Evolutionary conservation across 2,113 vertebrate species (phyloP).

Genomic region (Plecturocebus donacophilus): DNA sequence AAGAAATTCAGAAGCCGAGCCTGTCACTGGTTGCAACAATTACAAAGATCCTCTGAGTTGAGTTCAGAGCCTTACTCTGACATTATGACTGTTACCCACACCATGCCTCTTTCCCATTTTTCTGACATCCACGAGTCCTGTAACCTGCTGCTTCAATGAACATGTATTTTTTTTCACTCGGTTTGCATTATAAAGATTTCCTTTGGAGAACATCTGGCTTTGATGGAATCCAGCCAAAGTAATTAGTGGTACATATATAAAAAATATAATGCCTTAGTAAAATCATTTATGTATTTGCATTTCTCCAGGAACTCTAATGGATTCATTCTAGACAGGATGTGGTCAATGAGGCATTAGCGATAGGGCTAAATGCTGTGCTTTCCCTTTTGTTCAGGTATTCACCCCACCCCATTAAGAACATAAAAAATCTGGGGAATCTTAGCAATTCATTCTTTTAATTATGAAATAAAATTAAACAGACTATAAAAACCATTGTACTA

Average conservation of each 20-base stretch:
- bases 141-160: background rate
- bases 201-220: slow-evolving; percentile 46
- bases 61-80: slow-evolving; percentile 23
- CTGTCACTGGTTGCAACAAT: slow-evolving; percentile 28
- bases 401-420: background rate
- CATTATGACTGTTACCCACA: background rate
- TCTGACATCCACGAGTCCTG: slow-evolving; percentile 7
- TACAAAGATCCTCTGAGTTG: slow-evolving; percentile 31
- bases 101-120: background rate
- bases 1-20: slow-evolving; percentile 53
- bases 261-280: slow-evolving; percentile 43
- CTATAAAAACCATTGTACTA: slow-evolving; percentile 70
- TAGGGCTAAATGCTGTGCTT: background rate
- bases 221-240: slow-evolving; percentile 43
- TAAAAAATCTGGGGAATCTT: slow-evolving; percentile 53
- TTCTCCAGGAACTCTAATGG: slow-evolving; percentile 7
- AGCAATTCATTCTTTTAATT: slow-evolving; percentile 72
- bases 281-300: slow-evolving; percentile 10
- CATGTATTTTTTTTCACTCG: background rate
- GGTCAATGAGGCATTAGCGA: background rate
- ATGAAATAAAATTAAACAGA: slow-evolving; percentile 70
- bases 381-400: background rate
- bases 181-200: slow-evolving; percentile 39
- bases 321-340: background rate
- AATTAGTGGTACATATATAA: slow-evolving; percentile 31